Conservation (phyloP, 2,797 vertebrate species). For the Lacerta bilineata region DNA sequence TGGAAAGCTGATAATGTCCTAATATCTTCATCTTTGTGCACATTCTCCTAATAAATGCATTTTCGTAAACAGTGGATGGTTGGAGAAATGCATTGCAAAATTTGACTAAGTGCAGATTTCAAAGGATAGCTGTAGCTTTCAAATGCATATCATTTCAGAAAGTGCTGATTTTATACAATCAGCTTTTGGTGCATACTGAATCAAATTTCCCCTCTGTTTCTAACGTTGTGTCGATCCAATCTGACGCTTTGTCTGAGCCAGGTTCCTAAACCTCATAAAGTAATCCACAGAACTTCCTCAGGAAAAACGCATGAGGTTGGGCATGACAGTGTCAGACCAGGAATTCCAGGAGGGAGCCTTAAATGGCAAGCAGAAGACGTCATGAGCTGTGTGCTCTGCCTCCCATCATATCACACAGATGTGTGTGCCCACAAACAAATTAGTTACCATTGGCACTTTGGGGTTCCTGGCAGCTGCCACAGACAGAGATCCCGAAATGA, state of each 20-base stretch:
- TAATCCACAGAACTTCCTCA: background rate
- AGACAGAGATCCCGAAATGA: conserved; percentile 44
- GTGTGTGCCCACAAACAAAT: background rate
- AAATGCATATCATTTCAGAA: too few species aligned
- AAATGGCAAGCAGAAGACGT: background rate
- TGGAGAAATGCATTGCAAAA: too few species aligned
- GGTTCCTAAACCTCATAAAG: background rate
- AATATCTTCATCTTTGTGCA: too few species aligned
- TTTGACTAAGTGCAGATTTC: too few species aligned
- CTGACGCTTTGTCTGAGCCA: background rate
- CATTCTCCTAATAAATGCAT: too few species aligned
- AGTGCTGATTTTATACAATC: too few species aligned
- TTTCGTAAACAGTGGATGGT: too few species aligned
- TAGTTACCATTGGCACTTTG: conserved; percentile 40
- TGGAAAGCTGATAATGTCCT: too few species aligned
- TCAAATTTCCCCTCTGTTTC: too few species aligned
- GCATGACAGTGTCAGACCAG: background rate
- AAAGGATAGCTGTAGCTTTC: too few species aligned
- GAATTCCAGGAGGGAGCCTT: background rate
- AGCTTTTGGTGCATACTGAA: too few species aligned
- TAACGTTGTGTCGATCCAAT: background rate
- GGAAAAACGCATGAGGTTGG: background rate
- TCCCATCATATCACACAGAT: background rate
- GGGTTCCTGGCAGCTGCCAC: conserved; percentile 44
- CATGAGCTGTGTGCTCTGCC: background rate